Evolutionary conservation across 2,888 invertebrate species (phyloP), one percentile per base, ranked within the genome.

Genomic region (Orthosia cruda): DNA sequence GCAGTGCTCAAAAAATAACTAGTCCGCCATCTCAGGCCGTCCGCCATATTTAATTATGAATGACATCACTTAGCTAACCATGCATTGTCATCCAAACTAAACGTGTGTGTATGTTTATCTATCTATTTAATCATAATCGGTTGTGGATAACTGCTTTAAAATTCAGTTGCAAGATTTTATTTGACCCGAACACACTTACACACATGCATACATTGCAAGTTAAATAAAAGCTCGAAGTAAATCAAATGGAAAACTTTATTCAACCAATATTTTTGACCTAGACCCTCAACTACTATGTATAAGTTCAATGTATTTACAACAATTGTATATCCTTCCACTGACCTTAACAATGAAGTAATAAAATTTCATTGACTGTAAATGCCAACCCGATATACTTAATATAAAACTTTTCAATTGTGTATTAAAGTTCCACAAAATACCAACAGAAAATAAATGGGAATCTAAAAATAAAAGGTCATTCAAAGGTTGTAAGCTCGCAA

Each of bases 401-500:
- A 66, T 20, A 1, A 12, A 50, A 20, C 18, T 47, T 59, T 58
- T 47, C 16, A 54, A 69, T 16, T 52, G n/a, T 59, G 11, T 40
- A 2, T 59, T 23, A 20, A 61, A 50, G 26, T 18, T 23, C 26
- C n/a, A 57, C 5, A n/a, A 23, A n/a, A 32, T 7, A 63, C 16
- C 15, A 40, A 32, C 13, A 63, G 13, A 40, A 65, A 26, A 40
- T 13, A 15, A 45, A 63, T 2, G n/a, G 13, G 1, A 45, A 15
- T 32, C 57, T 26, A 47, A 50, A 71, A 57, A 50, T 64, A 65
- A 52, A 70, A 79, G 67, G 80, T 61, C 63, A 68, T 54, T 2
- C 1, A 15, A 61, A 67, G 54, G 52, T 55, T 52, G 9, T 13
- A n/a, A 62, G 20, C 26, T 55, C 47, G 47, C 55, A 20, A 64